Evolutionary conservation across 2,113 vertebrate genomes (phyloP), one percentile per base, ranked within the genome.

Genomic region (Cariama cristata): DNA sequence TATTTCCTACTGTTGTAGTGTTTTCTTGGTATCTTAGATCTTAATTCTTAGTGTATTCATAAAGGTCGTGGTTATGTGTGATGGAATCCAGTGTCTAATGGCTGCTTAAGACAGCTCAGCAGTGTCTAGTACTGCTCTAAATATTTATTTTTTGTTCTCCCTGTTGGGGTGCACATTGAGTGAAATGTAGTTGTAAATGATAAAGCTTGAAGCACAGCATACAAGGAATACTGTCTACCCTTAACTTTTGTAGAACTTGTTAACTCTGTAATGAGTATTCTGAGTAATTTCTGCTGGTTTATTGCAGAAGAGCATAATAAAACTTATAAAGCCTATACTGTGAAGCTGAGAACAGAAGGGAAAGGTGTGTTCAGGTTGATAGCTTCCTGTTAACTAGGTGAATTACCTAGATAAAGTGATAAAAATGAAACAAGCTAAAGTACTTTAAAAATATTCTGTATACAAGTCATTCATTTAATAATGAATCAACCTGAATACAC

Each of bases 81-180:
- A 8, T 59, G n/a, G 12, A 74, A 55, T 82, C 35, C 16, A 35
- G 28, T 55, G 28, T 50, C 44, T 55, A 26, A 32, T 49, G 33
- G n/a, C 52, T 59, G 27, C 21, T 68, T 84, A 53, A 35, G 24
- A 68, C 1, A 5, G 5, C 38, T 76, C 32, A 63, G 6, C 8
- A 33, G 33, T 60, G 33, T 84, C 52, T 76, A 17, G 33, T 58
- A n/a, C 30, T 75, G 10, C 44, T 82, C 58, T 53, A n/a, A 44
- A 44, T 82, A 6, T 18, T 71, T 35, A 2, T 5, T 17, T 49
- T 66, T 32, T 71, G 4, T 71, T 75, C 18, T n/a, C 4, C 1
- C 0, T 53, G 3, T 52, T 72, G 9, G 28, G 7, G 5, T 77
- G 12, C 5, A 1, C 45, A 23, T 14, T 75, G 52, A 32, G 12